Evolutionary conservation across 2,797 vertebrate species (phyloP).

Genomic region (Myotis planiceps): DNA sequence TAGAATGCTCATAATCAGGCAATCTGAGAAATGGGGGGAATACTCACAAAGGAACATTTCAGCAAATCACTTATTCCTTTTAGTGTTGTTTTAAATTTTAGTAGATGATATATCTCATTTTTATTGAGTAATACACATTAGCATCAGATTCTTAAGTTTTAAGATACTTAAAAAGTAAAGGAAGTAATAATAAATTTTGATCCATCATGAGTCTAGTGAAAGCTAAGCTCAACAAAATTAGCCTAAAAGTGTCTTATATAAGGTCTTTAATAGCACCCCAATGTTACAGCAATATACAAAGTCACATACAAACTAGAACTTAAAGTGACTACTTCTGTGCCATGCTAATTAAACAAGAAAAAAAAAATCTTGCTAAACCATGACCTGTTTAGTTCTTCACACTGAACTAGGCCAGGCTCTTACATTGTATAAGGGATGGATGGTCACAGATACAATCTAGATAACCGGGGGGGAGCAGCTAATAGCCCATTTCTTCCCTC

Average conservation of each 20-base stretch:
- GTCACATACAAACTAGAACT: neutral
- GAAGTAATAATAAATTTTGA: constrained; percentile 40
- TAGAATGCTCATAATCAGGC: neutral
- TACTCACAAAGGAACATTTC: constrained; percentile 43
- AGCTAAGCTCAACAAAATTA: constrained; percentile 37
- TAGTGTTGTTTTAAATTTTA: constrained; percentile 64
- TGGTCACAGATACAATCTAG: neutral
- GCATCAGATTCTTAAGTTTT: constrained; percentile 37
- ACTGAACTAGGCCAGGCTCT: neutral
- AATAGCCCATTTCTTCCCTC: neutral
- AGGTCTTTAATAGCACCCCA: neutral
- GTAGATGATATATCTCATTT: constrained; percentile 8
- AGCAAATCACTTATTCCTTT: constrained; percentile 22
- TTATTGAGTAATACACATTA: constrained; percentile 44
- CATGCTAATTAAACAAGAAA: neutral
- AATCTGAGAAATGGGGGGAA: neutral
- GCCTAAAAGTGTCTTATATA: neutral
- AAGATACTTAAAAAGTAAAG: constrained; percentile 36
- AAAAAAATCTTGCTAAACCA: neutral
- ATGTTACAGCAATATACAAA: neutral
- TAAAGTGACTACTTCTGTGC: neutral
- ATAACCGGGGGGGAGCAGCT: neutral
- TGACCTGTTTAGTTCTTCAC: neutral
- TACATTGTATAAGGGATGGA: neutral
- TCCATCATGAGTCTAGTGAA: neutral